These are phyloP conservation scores for Cnemophilus loriae DNA, from an alignment of 2,113 vertebrate species.

Conservation along the genomic window DNA sequence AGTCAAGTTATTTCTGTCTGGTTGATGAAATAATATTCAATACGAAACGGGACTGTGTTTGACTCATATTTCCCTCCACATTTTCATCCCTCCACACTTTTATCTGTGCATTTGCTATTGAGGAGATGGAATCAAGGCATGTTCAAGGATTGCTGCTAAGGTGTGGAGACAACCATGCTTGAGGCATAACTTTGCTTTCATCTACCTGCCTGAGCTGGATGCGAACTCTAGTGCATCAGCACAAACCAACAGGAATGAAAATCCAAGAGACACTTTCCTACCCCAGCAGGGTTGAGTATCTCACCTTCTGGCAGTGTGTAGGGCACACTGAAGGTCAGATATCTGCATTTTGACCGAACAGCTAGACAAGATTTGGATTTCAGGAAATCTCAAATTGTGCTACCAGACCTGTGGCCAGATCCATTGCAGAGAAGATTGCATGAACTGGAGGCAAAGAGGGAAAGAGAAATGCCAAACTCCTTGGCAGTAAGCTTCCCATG, in stretches of 20 bases:
- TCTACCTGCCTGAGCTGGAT: not conserved
- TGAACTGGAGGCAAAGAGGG: not conserved
- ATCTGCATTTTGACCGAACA: not conserved
- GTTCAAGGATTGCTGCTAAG: not conserved
- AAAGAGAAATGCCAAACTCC: not conserved
- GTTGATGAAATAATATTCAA: conserved; percentile 10
- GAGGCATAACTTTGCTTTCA: not conserved
- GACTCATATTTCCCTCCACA: not conserved
- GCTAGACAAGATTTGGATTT: not conserved
- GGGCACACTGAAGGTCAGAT: not conserved
- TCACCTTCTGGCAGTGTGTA: not conserved
- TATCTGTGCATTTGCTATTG: not conserved
- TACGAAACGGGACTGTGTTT: not conserved
- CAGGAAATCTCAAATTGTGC: not conserved
- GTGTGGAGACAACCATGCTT: not conserved
- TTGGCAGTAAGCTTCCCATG: not conserved
- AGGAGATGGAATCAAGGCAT: not conserved
- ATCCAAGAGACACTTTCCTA: not conserved
- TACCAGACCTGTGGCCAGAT: not conserved
- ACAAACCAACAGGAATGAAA: not conserved
- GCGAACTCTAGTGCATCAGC: not conserved
- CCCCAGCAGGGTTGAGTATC: not conserved
- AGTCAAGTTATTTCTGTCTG: not conserved
- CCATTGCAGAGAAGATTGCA: not conserved
- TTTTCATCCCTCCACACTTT: not conserved